Conservation (phyloP, 2,113 vertebrate species). For the Upupa epops region DNA sequence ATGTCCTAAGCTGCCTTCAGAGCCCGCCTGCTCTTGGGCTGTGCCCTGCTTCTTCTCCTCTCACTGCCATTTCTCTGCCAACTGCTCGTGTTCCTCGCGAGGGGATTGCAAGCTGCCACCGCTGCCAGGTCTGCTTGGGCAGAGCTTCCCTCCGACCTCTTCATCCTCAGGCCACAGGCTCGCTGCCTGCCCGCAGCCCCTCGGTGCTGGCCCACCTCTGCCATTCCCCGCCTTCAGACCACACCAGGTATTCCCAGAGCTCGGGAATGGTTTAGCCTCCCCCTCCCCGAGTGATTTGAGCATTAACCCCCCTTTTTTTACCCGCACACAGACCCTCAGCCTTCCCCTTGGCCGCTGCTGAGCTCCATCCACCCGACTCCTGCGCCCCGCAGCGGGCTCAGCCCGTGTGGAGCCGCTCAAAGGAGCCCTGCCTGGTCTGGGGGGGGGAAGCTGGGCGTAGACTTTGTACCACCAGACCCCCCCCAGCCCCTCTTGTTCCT, state of each 20-base stretch:
- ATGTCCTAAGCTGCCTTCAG: not conserved
- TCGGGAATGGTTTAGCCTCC: not conserved
- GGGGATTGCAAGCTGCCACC: not conserved
- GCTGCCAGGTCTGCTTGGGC: not conserved
- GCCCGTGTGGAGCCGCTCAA: not conserved
- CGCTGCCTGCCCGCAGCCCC: not conserved
- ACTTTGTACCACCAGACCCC: not conserved
- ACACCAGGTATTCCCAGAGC: too few species aligned
- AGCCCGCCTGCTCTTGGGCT: not conserved
- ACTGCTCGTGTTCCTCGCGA: not conserved
- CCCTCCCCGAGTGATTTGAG: not conserved
- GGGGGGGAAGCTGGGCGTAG: not conserved
- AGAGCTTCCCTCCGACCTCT: not conserved
- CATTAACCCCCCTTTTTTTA: not conserved
- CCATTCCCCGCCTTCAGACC: too few species aligned
- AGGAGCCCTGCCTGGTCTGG: not conserved
- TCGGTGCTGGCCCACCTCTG: not conserved
- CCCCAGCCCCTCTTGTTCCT: not conserved
- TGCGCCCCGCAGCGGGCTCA: rapidly evolving
- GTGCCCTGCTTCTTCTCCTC: not conserved
- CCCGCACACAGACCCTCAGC: too few species aligned
- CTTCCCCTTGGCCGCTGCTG: not conserved
- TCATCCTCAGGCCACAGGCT: not conserved
- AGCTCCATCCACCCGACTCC: not conserved
- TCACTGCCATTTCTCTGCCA: too few species aligned